These are phyloP conservation scores for Phengaris arion DNA, from an alignment of 2,888 invertebrate species.

Conservation along the genomic window DNA sequence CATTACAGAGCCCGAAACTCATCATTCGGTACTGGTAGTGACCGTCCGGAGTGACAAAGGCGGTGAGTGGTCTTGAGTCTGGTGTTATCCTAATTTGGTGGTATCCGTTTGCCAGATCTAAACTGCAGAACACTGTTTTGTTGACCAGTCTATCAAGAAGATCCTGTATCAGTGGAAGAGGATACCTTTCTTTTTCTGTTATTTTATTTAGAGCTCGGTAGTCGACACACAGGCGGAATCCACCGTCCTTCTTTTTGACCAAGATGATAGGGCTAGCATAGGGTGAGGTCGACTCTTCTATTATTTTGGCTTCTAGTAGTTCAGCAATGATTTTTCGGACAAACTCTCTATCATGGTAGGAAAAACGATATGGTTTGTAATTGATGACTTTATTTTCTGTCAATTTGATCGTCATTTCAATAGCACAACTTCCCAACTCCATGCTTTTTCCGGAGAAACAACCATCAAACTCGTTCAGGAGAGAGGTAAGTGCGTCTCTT, in stretches of 20 bases:
- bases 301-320: background rate
- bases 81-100: background rate
- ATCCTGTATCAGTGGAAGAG: background rate
- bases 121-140: background rate
- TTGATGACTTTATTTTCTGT: background rate
- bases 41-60: background rate
- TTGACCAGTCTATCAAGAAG: background rate
- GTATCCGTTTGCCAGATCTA: background rate
- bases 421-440: background rate
- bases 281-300: background rate
- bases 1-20: background rate
- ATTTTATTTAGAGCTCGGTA: background rate
- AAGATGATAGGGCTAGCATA: background rate
- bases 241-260: background rate
- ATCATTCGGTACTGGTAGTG: background rate
- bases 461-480: background rate
- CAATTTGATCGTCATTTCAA: background rate
- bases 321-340: background rate
- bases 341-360: background rate
- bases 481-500: background rate
- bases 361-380: background rate
- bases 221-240: background rate
- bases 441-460: background rate
- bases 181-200: background rate
- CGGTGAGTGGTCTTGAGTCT: background rate